Evolutionary conservation across 2,113 vertebrate species (phyloP).

Genomic region (Gallinago jamesoni): DNA sequence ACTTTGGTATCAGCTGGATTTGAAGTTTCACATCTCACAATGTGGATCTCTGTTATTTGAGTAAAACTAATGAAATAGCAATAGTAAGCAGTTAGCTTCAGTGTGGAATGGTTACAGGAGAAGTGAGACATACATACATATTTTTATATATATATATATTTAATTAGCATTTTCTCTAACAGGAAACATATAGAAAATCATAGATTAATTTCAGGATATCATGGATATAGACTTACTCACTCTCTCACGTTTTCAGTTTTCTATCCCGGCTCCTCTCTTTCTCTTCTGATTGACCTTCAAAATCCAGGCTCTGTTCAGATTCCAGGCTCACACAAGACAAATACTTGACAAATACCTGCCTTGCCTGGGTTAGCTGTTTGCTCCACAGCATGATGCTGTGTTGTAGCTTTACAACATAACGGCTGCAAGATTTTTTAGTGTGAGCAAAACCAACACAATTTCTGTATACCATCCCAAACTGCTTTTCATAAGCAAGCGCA

Average conservation of each 20-base stretch:
- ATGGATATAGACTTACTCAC: not conserved
- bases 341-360: not conserved
- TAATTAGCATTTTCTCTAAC: not conserved
- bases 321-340: not conserved
- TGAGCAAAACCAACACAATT: not conserved
- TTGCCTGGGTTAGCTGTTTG: not conserved
- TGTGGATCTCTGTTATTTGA: not conserved
- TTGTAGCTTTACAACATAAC: too few relatives aligned
- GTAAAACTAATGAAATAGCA: not conserved
- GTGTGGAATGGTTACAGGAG: not conserved
- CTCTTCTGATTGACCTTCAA: not conserved
- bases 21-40: not conserved
- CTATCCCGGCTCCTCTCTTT: not conserved
- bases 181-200: not conserved
- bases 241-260: not conserved
- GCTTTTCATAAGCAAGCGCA: not conserved
- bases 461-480: not conserved
- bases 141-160: not conserved
- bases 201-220: not conserved
- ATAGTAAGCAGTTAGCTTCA: not conserved
- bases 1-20: not conserved
- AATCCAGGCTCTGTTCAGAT: not conserved
- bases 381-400: not conserved
- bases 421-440: not conserved
- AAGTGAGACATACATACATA: not conserved